phyloP scores from a whole-genome alignment of 2,888 invertebrate species.

The Galerucella pusilla region DNA sequence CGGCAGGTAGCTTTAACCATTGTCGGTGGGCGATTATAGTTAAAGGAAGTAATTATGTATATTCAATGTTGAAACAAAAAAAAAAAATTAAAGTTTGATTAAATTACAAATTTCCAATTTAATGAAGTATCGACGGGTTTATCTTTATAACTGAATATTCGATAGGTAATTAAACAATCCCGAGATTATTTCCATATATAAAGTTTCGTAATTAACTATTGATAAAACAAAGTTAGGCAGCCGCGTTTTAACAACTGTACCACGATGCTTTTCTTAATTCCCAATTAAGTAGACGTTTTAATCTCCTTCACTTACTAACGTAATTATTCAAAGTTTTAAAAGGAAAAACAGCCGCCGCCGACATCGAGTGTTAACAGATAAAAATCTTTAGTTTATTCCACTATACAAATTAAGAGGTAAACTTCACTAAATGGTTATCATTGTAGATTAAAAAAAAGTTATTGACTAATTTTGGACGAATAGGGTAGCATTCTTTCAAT shows the following conservation, averaged over 20 bases:
- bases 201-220: conserved; percentile 22
- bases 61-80: neutral
- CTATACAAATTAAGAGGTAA: conserved; percentile 9
- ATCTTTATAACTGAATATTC: conserved; percentile 2
- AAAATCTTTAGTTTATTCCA: conserved; percentile 15
- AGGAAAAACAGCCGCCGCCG: conserved; percentile 11
- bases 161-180: conserved; percentile 6
- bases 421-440: neutral
- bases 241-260: conserved; percentile 2
- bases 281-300: conserved; percentile 21
- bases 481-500: neutral
- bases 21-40: neutral
- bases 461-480: neutral
- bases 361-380: conserved; percentile 12
- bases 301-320: conserved; percentile 10
- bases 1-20: neutral
- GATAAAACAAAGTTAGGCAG: conserved; percentile 14
- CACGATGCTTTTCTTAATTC: conserved; percentile 9
- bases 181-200: conserved; percentile 8
- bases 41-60: neutral
- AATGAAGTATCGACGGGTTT: neutral
- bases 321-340: conserved; percentile 6
- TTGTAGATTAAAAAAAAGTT: neutral
- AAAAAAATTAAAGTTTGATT: neutral
- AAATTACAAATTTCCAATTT: neutral